Evolutionary conservation across 2,888 invertebrate genomes (phyloP), one percentile per base, ranked within the genome.

Genomic region (Drosophila longiperda): DNA sequence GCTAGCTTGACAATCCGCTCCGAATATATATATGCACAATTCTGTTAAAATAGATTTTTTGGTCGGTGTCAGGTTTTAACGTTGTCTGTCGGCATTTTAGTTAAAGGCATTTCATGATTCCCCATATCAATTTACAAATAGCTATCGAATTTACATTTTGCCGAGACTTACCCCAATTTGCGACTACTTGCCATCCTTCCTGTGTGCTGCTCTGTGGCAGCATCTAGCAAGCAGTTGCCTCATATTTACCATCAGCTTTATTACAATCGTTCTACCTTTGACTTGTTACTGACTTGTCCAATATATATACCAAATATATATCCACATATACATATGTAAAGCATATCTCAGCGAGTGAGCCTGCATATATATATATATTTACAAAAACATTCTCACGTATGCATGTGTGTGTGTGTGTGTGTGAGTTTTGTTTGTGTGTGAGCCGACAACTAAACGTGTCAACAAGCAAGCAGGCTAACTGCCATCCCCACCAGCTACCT

Each of bases 391-490:
- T 17, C 54, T 5, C 54, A 40, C 29, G n/a, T 40, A 55, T 29
- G n/a, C 38, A 36, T 40, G 1, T 59, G 33, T 55, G 32, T 49
- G 32, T 59, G 64, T 52, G 50, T 34, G 52, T 45, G 55, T 52
- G 48, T 1, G 29, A 29, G 29, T 29, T 29, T 29, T 5, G 29
- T 57, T 59, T 66, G 58, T 78, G 62, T 83, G 78, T 68, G 73
- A 75, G 73, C 71, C 75, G 75, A 72, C 80, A 82, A 80, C 80
- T 87, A 87, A 84, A 89, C 85, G 85, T 86, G 85, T 86, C 85
- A 86, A 87, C 87, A 85, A 87, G 82, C 89, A 89, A 71, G 76
- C 81, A 84, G 82, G 82, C 73, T 72, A 86, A 80, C 78, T 85
- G 83, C 62, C 77, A 79, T 26, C 26, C 55, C 55, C 73, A 73